Evolutionary conservation across 2,797 vertebrate species (phyloP), one percentile per base, ranked within the genome.

Genomic region (Takifugu ocellatus): DNA sequence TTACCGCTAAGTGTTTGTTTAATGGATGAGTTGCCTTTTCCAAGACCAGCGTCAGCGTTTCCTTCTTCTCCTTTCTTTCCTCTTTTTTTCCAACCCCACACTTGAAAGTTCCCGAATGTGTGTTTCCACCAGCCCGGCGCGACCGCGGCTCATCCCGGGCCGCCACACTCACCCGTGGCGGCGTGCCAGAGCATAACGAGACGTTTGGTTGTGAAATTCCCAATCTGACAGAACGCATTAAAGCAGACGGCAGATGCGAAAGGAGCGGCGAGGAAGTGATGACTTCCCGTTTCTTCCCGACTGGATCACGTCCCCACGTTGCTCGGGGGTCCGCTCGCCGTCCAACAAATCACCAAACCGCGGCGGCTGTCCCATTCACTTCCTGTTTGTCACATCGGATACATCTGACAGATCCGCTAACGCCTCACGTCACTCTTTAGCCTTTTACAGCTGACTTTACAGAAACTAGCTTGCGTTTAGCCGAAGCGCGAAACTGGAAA

Each of bases 181-280:
- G 57, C 66, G 74, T 59, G 83, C 84, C 86, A 88, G 81, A 56
- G 71, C 84, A 72, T 89, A 91, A 91, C 87, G 82, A 89, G 82
- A 87, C 82, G 84, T 88, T 85, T 79, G 85, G 79, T 88, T 85
- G 81, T 83, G 83, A 86, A 86, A 89, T 87, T 88, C 79, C 44
- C 70, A 88, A 88, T 89, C 85, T 90, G 88, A 89, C 88, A 90
- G 84, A 84, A 87, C 79, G 79, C 84, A 88, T 90, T 91, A 89
- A 88, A 84, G 75, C 75, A 85, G 76, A 76, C 77, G 83, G 83
- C 84, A 82, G 78, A 87, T 81, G 78, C 66, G 42, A 81, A 69
- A 72, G 59, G 76, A 81, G 68, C 67, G 68, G 80, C 64, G 64
- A 24, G 75, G 77, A 82, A 85, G 75, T 74, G 72, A 85, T 78